These are phyloP conservation scores for Cataglyphis altisquamis DNA, from an alignment of 2,888 invertebrate species.

Conservation along the genomic window DNA sequence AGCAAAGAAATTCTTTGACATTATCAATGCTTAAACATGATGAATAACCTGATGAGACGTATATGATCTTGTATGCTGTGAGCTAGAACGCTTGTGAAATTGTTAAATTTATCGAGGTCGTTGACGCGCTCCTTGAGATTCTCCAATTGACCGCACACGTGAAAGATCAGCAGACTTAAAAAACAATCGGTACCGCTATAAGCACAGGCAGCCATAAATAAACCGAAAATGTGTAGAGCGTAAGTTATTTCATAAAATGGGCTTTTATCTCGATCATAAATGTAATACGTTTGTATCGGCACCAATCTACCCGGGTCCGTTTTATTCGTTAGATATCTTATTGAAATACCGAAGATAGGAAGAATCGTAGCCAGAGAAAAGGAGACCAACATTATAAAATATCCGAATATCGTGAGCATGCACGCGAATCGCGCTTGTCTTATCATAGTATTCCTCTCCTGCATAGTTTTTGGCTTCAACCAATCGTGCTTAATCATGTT, in stretches of 20 bases:
- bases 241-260: conserved; percentile 36
- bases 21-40: background rate
- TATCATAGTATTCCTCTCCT: conserved; percentile 27
- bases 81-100: background rate
- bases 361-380: background rate
- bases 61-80: conserved; percentile 22
- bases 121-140: conserved; percentile 20
- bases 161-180: conserved; percentile 38
- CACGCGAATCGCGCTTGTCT: background rate
- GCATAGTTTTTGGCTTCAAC: background rate
- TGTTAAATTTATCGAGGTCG: background rate
- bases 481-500: conserved; percentile 33
- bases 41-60: conserved; percentile 32
- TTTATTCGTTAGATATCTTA: background rate
- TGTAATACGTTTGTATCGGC: conserved; percentile 9
- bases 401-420: background rate
- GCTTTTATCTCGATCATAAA: conserved; percentile 19
- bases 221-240: background rate
- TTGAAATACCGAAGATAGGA: conserved; percentile 27
- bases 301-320: background rate
- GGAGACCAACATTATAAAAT: background rate
- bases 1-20: no score
- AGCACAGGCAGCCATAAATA: background rate
- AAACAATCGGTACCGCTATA: conserved; percentile 40
- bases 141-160: conserved; percentile 47